phyloP scores from a whole-genome alignment of 2,888 invertebrate species.

The Hydroisotoma schaefferi region DNA sequence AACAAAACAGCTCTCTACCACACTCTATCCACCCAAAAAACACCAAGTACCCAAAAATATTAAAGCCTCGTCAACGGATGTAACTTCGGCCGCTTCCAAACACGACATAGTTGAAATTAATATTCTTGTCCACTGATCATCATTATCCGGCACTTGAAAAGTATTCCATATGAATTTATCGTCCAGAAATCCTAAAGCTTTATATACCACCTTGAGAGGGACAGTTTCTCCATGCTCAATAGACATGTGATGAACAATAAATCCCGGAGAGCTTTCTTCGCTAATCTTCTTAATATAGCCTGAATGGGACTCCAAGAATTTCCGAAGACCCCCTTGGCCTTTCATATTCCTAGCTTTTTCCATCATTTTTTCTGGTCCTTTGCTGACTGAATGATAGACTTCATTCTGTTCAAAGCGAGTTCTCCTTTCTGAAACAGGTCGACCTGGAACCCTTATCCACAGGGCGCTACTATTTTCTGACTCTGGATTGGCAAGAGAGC shows the following conservation, averaged over 20 bases:
- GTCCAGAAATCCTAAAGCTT: conserved; percentile 61
- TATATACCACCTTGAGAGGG: conserved; percentile 35
- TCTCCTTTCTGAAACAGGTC: too few species aligned
- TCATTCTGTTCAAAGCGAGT: too few species aligned
- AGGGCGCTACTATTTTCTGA: conserved; percentile 26
- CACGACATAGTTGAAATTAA: too few species aligned
- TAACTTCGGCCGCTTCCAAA: too few species aligned
- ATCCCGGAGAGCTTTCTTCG: conserved; percentile 50
- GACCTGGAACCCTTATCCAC: conserved; percentile 27
- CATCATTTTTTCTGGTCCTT: too few species aligned
- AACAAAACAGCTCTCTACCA: conserved; percentile 1
- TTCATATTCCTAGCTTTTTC: not conserved
- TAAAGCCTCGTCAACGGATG: conserved; percentile 24
- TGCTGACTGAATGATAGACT: too few species aligned
- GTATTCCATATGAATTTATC: conserved; percentile 62
- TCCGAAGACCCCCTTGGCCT: not conserved
- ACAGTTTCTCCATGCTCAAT: conserved; percentile 14
- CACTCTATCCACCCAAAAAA: too few species aligned
- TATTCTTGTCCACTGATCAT: conserved; percentile 15
- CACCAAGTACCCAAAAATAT: too few species aligned
- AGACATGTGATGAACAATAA: conserved; percentile 56
- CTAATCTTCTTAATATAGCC: conserved; percentile 10
- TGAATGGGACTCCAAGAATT: too few species aligned
- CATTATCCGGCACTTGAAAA: conserved; percentile 56
- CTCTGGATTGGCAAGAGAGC: conserved; percentile 57